Evolutionary conservation across 2,888 invertebrate species (phyloP), one percentile per base, ranked within the genome.

Genomic region (Formica aserva): DNA sequence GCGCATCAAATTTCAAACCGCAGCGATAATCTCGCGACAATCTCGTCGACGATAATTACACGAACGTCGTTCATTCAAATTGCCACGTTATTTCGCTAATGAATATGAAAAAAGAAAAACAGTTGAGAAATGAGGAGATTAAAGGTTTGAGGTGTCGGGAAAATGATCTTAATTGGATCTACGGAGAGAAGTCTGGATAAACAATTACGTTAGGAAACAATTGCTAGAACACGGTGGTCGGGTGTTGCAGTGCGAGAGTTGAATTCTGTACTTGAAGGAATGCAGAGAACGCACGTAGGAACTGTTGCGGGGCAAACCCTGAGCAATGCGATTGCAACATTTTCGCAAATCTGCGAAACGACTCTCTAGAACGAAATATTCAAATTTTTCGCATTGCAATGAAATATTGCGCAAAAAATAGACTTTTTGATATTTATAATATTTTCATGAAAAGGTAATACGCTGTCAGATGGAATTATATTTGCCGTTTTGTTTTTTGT

Each of bases 141-240:
- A 55, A 18, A 38, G 29, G 66, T 52, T 77, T 26, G 18, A 60
- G 80, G 67, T 67, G 18, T 45, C 63, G 18, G 35, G 15, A 4
- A 71, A 76, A 41, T 55, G 55, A 48, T 18, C 60, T 41, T 55
- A n/a, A 83, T 83, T 41, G 65, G 11, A n/a, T 38, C 55, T n/a
- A 55, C 55, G 13, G 72, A 52, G 75, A 45, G 60, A 57, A 60
- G 29, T 74, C 29, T 69, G 84, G 13, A 66, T 77, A 85, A 87
- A 81, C 87, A 88, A 88, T 88, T 85, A 85, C 72, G 48, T 65
- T n/a, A 55, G 45, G 76, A 52, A 67, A 74, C 35, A 45, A n/a
- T 29, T 32, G 11, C 3, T 35, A 9, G 45, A 55, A 87, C 38
- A 72, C 80, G 29, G 78, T 86, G 76, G 66, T 41, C 74, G 32